These are phyloP conservation scores for Psylliodes chrysocephalus DNA, from an alignment of 2,888 invertebrate genomes.

Conservation along the genomic window DNA sequence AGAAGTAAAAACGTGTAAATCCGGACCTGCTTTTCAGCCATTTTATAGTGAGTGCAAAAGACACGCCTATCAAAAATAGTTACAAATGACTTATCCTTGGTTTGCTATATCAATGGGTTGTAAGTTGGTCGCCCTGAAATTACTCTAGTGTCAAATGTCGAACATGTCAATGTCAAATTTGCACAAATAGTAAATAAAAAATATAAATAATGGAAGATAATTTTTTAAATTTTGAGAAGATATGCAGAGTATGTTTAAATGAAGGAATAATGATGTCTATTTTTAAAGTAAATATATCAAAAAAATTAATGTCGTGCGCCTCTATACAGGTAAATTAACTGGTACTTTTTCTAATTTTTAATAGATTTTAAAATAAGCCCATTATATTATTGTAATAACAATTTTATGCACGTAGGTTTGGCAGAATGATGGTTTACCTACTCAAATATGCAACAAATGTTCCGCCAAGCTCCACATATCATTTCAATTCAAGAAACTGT, in stretches of 20 bases:
- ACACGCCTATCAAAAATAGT: too few species aligned
- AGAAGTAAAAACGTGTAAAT: too few species aligned
- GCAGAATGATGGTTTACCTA: constrained; percentile 65
- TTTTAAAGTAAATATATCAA: constrained; percentile 64
- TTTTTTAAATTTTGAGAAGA: constrained; percentile 59
- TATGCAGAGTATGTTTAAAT: constrained; percentile 63
- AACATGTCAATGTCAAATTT: too few species aligned
- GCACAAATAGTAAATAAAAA: constrained; percentile 17
- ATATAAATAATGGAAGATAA: constrained; percentile 24
- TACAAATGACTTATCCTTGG: too few species aligned
- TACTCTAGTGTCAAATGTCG: too few species aligned
- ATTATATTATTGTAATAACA: too few species aligned
- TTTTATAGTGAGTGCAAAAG: too few species aligned
- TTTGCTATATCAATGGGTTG: too few species aligned
- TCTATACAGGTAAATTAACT: constrained; percentile 60
- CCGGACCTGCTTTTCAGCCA: too few species aligned
- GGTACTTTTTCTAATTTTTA: too few species aligned
- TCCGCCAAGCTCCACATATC: constrained; percentile 64
- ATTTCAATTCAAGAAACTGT: constrained; percentile 65
- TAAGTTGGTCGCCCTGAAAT: too few species aligned
- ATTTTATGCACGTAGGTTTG: constrained; percentile 57
- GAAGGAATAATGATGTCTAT: constrained; percentile 64
- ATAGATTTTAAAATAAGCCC: too few species aligned
- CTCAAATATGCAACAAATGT: constrained; percentile 65
- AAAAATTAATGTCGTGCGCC: constrained; percentile 65